Evolutionary conservation across 2,113 vertebrate species (phyloP), one percentile per base, ranked within the genome.

Genomic region (Garra rufa): DNA sequence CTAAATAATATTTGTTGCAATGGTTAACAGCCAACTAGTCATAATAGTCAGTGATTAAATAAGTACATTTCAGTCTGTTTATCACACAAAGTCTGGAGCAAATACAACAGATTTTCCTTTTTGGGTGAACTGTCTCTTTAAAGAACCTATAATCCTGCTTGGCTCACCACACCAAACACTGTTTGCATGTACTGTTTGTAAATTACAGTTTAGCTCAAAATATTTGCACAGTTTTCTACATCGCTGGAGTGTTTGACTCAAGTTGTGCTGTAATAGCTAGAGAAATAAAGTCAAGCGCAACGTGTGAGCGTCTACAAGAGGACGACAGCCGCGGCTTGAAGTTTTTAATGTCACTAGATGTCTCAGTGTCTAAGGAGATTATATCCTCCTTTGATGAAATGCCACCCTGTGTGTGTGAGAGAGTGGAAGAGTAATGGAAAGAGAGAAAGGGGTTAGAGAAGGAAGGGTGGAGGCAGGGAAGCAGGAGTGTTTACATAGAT

Each of bases 301-400:
- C 1, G 28, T 70, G 63, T n/a, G 28, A 81, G 43, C 0, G 11
- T 46, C 78, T 65, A 69, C 44, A 50, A 48, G 61, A 69, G 26
- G 28, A 81, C 2, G 61, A 81, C 61, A 67, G 61, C 17, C 44
- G 24, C 13, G 63, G 43, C 44, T 61, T 69, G 59, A 83, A 52
- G 11, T 83, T 81, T 85, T 83, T 83, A 83, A 87, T 85, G 73
- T 70, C 77, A 82, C 26, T 61, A 52, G 61, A 71, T 87, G 80
- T 82, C 73, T 82, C 50, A 9, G 80, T 85, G 71, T 77, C 52
- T 77, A 71, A 77, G 55, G 52, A 69, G 55, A 80, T 83, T 61
- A 86, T 57, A 77, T 76, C 15, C 74, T 73, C 11, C 61, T 85
- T 82, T 82, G 80, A 85, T 77, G 83, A 61, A 87, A 78, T 21